phyloP scores from a whole-genome alignment of 2,797 vertebrate species.

The Tinamus major region DNA sequence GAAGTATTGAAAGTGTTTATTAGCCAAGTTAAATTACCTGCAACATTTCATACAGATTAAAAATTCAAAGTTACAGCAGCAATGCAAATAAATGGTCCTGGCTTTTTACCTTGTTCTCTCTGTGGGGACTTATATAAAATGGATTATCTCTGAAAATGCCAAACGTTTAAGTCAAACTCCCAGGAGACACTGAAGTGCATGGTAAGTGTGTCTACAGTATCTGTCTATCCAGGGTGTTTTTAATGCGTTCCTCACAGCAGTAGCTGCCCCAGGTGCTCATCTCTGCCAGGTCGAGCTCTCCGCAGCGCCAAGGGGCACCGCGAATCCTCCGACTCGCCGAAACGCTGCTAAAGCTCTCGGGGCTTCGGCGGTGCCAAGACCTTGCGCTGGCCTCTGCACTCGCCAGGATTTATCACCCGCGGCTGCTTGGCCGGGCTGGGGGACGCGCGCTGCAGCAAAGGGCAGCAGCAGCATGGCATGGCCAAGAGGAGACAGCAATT shows the following conservation, averaged over 20 bases:
- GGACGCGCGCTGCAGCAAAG: neutral
- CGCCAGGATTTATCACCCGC: neutral
- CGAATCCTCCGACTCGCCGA: neutral
- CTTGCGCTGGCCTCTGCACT: neutral
- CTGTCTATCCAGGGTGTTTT: fast-evolving
- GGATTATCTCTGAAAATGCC: conserved; percentile 13
- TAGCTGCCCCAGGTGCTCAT: neutral
- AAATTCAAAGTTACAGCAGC: neutral
- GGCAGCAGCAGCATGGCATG: neutral
- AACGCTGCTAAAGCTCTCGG: neutral
- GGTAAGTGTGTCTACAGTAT: neutral
- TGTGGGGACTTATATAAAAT: neutral
- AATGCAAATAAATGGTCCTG: neutral
- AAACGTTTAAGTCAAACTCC: neutral
- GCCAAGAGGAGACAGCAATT: conserved; percentile 25
- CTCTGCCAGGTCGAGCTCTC: neutral
- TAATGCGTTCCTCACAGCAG: fast-evolving
- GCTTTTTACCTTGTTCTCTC: neutral
- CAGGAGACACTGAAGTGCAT: neutral
- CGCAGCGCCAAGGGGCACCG: neutral
- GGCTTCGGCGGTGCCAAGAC: neutral
- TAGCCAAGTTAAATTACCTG: conserved; percentile 11
- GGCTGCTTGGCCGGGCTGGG: neutral
- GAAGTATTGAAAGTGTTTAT: neutral
- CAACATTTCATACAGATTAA: conserved; percentile 16